phyloP scores from a whole-genome alignment of 2,888 invertebrate species.

The Himalopsyche kuldschensis region DNA sequence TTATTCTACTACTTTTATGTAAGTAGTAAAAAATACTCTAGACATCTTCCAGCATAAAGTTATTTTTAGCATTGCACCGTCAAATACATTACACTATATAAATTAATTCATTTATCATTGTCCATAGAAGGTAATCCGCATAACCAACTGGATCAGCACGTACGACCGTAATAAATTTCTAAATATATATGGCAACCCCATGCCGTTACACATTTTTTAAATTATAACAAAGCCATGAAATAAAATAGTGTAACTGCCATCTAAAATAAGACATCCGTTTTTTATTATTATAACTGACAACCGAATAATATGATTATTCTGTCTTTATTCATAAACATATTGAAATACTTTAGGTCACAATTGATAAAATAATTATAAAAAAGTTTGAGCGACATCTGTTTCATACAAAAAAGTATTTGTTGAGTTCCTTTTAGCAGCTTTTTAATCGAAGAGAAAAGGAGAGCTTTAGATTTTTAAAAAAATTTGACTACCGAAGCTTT shows the following conservation, averaged over 20 bases:
- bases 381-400: too few relatives aligned
- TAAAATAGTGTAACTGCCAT: background rate
- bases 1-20: too few relatives aligned
- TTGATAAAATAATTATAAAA: too few relatives aligned
- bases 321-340: background rate
- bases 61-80: background rate
- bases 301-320: background rate
- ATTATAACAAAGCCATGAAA: background rate
- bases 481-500: too few relatives aligned
- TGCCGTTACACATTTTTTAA: background rate
- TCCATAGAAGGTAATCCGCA: background rate
- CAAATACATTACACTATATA: background rate
- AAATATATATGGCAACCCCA: background rate
- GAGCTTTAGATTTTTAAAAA: too few relatives aligned
- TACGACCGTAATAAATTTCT: background rate
- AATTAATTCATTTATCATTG: background rate
- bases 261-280: background rate
- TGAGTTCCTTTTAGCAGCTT: too few relatives aligned
- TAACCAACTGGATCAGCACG: background rate
- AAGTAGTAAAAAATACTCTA: background rate
- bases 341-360: too few relatives aligned
- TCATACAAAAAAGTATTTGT: too few relatives aligned
- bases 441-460: too few relatives aligned
- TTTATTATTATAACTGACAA: background rate
- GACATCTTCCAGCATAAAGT: background rate